Conservation (phyloP, 2,888 invertebrate species). For the Orthosia cruda region DNA sequence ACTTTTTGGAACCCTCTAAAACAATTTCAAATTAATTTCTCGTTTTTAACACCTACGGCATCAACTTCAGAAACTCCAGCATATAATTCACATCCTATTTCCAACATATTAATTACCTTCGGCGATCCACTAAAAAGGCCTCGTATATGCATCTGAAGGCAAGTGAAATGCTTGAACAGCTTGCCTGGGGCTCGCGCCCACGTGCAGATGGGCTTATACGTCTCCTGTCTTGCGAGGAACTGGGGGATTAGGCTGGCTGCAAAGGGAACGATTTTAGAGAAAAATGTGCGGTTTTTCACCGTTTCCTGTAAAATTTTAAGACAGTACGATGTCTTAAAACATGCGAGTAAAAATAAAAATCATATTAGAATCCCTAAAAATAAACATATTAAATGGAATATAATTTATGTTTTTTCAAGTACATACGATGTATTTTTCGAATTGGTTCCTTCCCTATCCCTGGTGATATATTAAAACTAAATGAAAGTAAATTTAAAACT, state of each 20-base stretch:
- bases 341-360: not conserved
- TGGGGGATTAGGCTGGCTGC: slow-evolving; percentile 67
- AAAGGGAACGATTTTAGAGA: slow-evolving; percentile 22
- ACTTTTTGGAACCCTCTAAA: not conserved
- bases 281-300: not conserved
- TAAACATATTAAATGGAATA: too few relatives aligned
- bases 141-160: slow-evolving; percentile 70
- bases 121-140: slow-evolving; percentile 76
- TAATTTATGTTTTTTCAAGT: too few relatives aligned
- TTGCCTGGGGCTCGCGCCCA: slow-evolving; percentile 84
- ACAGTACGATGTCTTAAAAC: not conserved
- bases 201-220: slow-evolving; percentile 86
- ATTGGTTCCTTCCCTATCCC: too few relatives aligned
- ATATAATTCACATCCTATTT: slow-evolving; percentile 46
- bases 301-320: not conserved
- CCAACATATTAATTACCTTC: slow-evolving; percentile 76
- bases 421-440: too few relatives aligned
- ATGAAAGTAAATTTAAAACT: too few relatives aligned
- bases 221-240: slow-evolving; percentile 82
- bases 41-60: slow-evolving; percentile 18
- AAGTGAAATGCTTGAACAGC: slow-evolving; percentile 72
- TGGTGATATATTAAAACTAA: too few relatives aligned
- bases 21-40: not conserved
- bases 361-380: too few relatives aligned
- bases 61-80: slow-evolving; percentile 5